Evolutionary conservation across 2,113 vertebrate genomes (phyloP).

Genomic region (Halcyon senegalensis): DNA sequence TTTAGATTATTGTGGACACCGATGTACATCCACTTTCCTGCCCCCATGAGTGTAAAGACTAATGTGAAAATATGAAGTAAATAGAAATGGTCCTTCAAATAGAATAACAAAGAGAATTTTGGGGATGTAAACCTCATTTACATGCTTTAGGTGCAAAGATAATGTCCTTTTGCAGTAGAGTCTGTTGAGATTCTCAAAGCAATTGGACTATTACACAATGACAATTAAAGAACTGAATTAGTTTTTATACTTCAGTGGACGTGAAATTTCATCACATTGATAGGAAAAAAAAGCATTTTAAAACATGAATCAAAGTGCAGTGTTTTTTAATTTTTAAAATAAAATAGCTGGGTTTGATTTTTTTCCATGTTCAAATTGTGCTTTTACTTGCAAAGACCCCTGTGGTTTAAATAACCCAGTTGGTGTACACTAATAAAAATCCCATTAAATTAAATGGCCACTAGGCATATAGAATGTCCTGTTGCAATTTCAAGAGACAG

Average conservation of each 20-base stretch:
- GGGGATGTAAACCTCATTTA: neutral
- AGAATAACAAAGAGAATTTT: neutral
- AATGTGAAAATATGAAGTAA: neutral
- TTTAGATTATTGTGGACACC: neutral
- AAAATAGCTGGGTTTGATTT: constrained; percentile 44
- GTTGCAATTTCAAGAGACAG: constrained; percentile 76
- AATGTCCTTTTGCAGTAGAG: neutral
- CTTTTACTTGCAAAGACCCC: constrained; percentile 77
- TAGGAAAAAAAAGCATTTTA: constrained; percentile 39
- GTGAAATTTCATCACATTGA: constrained; percentile 39
- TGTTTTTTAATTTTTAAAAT: constrained; percentile 53
- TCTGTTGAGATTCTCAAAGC: neutral
- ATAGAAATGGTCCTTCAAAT: neutral
- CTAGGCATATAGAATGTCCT: constrained; percentile 74
- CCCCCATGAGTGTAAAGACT: neutral
- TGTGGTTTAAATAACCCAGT: constrained; percentile 78
- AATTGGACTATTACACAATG: neutral
- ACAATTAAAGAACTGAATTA: constrained; percentile 14
- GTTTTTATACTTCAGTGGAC: constrained; percentile 27
- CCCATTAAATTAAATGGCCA: constrained; percentile 80
- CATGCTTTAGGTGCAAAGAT: neutral
- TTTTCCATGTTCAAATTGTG: constrained; percentile 48
- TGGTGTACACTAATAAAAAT: constrained; percentile 79
- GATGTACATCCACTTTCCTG: neutral
- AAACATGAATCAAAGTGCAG: constrained; percentile 65